Conservation (phyloP, 2,888 invertebrate genomes). For the Agapetus fuscipes region DNA sequence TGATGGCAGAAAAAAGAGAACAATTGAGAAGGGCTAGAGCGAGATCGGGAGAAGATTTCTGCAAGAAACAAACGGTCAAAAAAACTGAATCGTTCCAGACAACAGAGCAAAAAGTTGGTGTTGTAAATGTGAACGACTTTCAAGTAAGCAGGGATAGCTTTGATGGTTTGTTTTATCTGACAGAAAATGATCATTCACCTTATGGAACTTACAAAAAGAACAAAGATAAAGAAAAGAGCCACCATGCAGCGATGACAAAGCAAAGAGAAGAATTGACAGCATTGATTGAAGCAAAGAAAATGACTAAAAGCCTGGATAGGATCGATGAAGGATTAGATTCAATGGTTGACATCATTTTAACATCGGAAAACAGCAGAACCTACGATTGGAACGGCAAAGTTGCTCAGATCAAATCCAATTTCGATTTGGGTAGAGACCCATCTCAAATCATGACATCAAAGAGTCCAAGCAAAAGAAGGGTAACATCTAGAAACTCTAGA, state of each 20-base stretch:
- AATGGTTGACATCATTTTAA: constrained; percentile 61
- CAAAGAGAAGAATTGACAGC: constrained; percentile 34
- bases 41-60: constrained; percentile 31
- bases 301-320: constrained; percentile 69
- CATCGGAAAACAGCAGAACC: constrained; percentile 44
- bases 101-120: constrained; percentile 28
- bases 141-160: constrained; percentile 39
- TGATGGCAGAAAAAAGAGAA: constrained; percentile 23
- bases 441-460: constrained; percentile 7
- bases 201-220: constrained; percentile 21
- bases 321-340: constrained; percentile 65
- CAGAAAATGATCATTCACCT: constrained; percentile 38
- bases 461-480: constrained; percentile 17
- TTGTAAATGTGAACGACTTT: constrained; percentile 24
- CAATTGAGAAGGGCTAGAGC: constrained; percentile 32
- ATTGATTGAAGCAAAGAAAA: constrained; percentile 49
- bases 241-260: constrained; percentile 27
- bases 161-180: constrained; percentile 50
- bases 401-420: constrained; percentile 26
- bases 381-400: constrained; percentile 35
- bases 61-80: constrained; percentile 29
- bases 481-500: constrained; percentile 10
- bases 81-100: constrained; percentile 42
- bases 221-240: constrained; percentile 16
- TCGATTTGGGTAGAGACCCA: constrained; percentile 29